phyloP scores from a whole-genome alignment of 2,888 invertebrate genomes.

The Meteorus cinctellus region DNA sequence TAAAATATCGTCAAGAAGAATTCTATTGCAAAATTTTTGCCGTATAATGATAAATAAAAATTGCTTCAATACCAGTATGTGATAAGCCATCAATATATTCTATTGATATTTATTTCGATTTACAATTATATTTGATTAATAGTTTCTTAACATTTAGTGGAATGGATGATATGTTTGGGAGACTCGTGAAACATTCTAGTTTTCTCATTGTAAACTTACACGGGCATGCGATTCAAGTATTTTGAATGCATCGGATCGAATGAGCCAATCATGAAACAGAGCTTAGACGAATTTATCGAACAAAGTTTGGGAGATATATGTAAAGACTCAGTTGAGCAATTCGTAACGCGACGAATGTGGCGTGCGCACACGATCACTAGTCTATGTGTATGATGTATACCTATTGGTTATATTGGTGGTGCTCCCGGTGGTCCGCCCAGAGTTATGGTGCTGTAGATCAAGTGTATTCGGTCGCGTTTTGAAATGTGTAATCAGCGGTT shows the following conservation, averaged over 20 bases:
- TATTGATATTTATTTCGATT: background rate
- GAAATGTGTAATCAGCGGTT: constrained; percentile 69
- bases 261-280: background rate
- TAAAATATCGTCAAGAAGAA: too few relatives aligned
- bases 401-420: constrained; percentile 29
- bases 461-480: constrained; percentile 66
- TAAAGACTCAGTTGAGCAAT: background rate
- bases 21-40: too few relatives aligned
- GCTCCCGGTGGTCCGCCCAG: constrained; percentile 49
- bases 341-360: constrained; percentile 22
- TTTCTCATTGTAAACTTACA: too few relatives aligned
- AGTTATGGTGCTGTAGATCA: constrained; percentile 68
- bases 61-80: too few relatives aligned
- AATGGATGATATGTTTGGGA: too few relatives aligned
- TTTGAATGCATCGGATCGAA: background rate
- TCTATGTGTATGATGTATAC: constrained; percentile 35
- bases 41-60: too few relatives aligned
- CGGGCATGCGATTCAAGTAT: background rate
- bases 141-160: too few relatives aligned
- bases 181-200: too few relatives aligned
- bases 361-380: constrained; percentile 31
- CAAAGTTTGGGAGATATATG: background rate
- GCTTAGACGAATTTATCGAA: background rate
- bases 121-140: too few relatives aligned
- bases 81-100: background rate